Conservation (phyloP, 2,888 invertebrate species). For the Drosophila phalerata region DNA sequence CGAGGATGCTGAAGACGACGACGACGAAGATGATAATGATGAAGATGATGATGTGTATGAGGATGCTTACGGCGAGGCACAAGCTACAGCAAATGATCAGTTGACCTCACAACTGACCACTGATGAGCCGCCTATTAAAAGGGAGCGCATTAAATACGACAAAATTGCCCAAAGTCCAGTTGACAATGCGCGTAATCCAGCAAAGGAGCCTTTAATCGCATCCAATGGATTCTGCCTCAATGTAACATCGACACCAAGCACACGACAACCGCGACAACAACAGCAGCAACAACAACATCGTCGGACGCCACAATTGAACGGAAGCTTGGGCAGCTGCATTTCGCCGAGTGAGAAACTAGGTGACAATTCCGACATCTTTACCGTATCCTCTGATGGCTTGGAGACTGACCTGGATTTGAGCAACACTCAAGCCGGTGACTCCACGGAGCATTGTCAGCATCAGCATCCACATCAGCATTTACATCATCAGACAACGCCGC, state of each 20-base stretch:
- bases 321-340: conserved; percentile 83
- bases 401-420: conserved; percentile 85
- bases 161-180: conserved; percentile 8
- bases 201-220: conserved; percentile 55
- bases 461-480: conserved; percentile 43
- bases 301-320: conserved; percentile 78
- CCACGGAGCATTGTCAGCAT: conserved; percentile 66
- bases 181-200: conserved; percentile 44
- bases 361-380: conserved; percentile 85
- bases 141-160: conserved; percentile 20
- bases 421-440: conserved; percentile 79
- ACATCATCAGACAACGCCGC: conserved; percentile 62
- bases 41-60: conserved; percentile 68
- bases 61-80: conserved; percentile 70
- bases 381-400: conserved; percentile 85
- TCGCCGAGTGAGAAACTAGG: conserved; percentile 84
- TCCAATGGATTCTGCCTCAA: conserved; percentile 54
- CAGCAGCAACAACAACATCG: conserved; percentile 47
- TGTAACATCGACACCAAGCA: conserved; percentile 73
- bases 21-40: conserved; percentile 59
- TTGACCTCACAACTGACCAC: not conserved
- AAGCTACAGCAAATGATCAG: conserved; percentile 3
- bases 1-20: conserved; percentile 42
- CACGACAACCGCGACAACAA: conserved; percentile 44
- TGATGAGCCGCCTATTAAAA: conserved; percentile 37